Evolutionary conservation across 1,140 invertebrate genomes (phyloP).

Genomic region (Mylabris phalerata): DNA sequence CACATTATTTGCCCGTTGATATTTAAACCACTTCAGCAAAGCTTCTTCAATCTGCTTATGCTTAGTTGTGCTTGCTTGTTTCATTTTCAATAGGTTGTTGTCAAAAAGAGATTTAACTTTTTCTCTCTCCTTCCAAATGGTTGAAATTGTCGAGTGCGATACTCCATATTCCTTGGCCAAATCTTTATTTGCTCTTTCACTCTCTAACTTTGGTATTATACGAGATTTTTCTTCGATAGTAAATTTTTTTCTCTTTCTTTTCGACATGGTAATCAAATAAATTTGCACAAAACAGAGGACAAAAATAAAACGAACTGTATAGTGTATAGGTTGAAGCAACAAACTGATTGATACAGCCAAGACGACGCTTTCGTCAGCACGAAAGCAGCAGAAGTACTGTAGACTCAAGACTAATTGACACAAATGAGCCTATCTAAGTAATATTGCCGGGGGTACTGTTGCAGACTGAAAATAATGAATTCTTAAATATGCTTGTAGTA

Average conservation of each 20-base stretch:
- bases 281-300: too few species aligned
- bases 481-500: too few species aligned
- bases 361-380: too few species aligned
- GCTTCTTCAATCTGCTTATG: neutral
- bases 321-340: too few species aligned
- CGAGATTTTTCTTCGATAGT: constrained; percentile 1
- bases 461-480: too few species aligned
- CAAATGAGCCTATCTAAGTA: too few species aligned
- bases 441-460: too few species aligned
- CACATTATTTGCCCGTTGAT: constrained; percentile 32
- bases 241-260: constrained; percentile 1
- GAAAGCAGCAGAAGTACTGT: too few species aligned
- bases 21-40: constrained; percentile 21
- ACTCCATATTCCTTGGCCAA: constrained; percentile 22
- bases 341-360: too few species aligned
- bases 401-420: too few species aligned
- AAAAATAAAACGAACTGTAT: too few species aligned
- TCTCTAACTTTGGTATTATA: constrained; percentile 26
- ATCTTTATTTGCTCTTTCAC: constrained; percentile 25
- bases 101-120: constrained; percentile 28
- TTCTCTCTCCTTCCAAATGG: constrained; percentile 30
- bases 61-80: constrained; percentile 22
- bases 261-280: neutral
- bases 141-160: constrained; percentile 34
- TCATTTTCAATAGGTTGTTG: constrained; percentile 31